Base-by-base conservation (phyloP, 2,888 invertebrate species). In the Tachina lurida region DNA sequence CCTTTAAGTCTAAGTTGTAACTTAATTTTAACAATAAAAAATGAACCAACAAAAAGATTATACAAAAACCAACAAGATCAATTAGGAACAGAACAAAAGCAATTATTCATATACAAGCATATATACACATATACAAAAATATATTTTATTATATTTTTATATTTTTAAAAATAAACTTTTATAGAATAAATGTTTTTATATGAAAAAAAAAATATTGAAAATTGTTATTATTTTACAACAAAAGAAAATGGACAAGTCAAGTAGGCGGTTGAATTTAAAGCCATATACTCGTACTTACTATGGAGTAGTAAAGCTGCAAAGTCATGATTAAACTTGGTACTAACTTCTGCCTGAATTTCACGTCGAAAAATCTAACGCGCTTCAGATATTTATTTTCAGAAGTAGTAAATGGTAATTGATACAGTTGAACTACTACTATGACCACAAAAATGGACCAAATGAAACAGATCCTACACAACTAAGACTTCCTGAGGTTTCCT, bases 111-210 rank as follows among this genome's bases (percentile, higher is more conserved):
- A 68, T 63, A 81, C 68, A 75, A 10, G 76, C 41, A 80, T 65
- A 77, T 62, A 67, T 60, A 75, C 43, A 43, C 39, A 76, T 49
- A 84, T 31, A 80, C 45, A 81, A 31, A 81, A 54, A 76, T 73
- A 79, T 86, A 79, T 86, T 83, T 86, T 86, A 86, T 86, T 83
- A 80, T 83, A 83, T 86, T 86, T 79, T 79, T 79, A 83, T 83
- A 83, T 86, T 83, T 76, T 79, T 31, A 31, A 67, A 86, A 83
- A 80, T 79, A 83, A 86, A 86, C 82, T 86, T 83, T 83, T 83
- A 76, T 86, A 86, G 86, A 86, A 86, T 86, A 86, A 86, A 86
- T 86, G 83, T 86, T 86, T 86, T 84, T 84, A 77, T 82, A 84
- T 77, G 81, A 77, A 86, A 71, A 86, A 86, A 86, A 79, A 67